Base-by-base conservation (phyloP, 2,888 invertebrate genomes). In the Volucella zonaria region DNA sequence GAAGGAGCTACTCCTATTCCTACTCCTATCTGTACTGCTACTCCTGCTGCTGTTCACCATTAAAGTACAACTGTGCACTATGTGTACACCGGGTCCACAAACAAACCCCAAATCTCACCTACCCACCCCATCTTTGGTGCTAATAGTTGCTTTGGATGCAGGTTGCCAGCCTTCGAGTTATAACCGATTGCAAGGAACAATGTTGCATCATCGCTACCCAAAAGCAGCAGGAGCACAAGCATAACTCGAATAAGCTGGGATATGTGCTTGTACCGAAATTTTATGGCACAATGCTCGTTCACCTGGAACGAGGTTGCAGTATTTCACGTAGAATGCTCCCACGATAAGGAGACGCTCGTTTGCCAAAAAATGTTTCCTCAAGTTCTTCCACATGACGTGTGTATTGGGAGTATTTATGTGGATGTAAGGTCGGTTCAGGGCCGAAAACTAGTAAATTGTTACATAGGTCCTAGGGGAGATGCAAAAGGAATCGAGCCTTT, bases 321-420 rank as follows among this genome's bases (percentile, higher is more conserved):
- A 83, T 83, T 79, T 83, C 75, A 83, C 83, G 67, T 15, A 62
- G 80, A 83, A 83, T 75, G 56, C 70, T 79, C 54, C 64, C 80
- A 83, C 83, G 83, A 83, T 83, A 83, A 83, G 80, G 61, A 83
- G 83, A 83, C 83, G 83, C 54, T 79, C 47, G 83, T 83, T 83
- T 83, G 83, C 83, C 83, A 83, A 79, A 79, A 83, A 68, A 62
- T 54, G 68, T 11, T 38, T 58, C 64, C 43, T 43, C 31, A 68
- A 81, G 18, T 45, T 15, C 74, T 70, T 74, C 75, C 74, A 73
- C 77, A 62, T 77, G 67, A 58, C 14, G 38, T 45, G 14, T 51
- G 51, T 15, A 43, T 71, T 66, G 52, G 73, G 61, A 62, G 67
- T 75, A 70, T 78, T 67, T 74, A 74, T 68, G 70, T 56, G 66